Evolutionary conservation across 2,113 vertebrate species (phyloP).

Genomic region (Petrocephalus microphthalmus): DNA sequence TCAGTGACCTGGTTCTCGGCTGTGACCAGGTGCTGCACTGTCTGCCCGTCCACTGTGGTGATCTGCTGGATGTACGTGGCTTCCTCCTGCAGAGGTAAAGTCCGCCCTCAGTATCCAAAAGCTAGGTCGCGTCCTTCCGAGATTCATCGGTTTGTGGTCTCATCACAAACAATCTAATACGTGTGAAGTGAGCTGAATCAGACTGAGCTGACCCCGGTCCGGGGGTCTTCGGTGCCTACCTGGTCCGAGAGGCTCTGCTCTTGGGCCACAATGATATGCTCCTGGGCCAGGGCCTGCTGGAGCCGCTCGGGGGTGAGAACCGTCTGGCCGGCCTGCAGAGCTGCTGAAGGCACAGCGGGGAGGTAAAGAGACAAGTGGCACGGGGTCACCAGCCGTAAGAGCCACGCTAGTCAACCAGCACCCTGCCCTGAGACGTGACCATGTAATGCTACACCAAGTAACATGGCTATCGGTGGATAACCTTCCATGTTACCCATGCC

Average conservation of each 20-base stretch:
- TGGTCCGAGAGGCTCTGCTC: slow-evolving; percentile 76
- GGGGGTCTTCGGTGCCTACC: slow-evolving; percentile 50
- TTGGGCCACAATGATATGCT: slow-evolving; percentile 88
- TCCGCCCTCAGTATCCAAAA: background rate
- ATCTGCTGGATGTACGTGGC: slow-evolving; percentile 93
- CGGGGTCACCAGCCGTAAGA: background rate
- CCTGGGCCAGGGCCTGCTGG: slow-evolving; percentile 78
- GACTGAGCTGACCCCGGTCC: background rate
- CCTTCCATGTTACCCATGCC: background rate
- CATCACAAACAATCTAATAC: background rate
- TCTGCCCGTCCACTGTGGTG: slow-evolving; percentile 87
- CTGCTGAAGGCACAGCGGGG: slow-evolving; percentile 41
- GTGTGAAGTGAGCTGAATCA: background rate
- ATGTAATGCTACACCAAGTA: background rate
- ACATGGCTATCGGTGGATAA: background rate
- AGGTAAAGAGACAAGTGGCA: background rate
- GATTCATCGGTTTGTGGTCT: background rate
- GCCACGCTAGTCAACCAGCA: background rate
- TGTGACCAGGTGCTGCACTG: slow-evolving; percentile 87
- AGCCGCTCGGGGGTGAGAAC: slow-evolving; percentile 73
- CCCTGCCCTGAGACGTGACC: background rate
- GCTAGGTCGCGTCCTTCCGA: background rate
- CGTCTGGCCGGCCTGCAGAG: slow-evolving; percentile 72
- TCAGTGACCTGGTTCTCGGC: slow-evolving; percentile 83
- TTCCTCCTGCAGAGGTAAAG: slow-evolving; percentile 69